A percentile compares a stretch with the other conserved stretches of the same genome.
phyloP scores from a whole-genome alignment of 2,888 invertebrate genomes.

The Lasioglossum morio region DNA sequence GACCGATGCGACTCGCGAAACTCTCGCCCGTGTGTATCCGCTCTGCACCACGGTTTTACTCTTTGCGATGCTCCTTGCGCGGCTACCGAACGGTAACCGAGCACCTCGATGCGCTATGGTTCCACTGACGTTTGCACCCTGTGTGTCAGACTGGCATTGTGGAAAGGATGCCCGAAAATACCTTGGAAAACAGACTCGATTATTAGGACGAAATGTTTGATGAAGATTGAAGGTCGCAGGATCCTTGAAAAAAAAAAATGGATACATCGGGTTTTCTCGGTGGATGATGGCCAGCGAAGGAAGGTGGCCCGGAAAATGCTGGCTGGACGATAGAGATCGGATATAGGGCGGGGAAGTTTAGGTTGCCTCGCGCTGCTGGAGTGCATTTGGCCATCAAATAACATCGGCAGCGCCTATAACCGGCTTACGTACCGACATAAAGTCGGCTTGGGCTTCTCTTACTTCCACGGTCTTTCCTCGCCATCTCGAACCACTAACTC shows the following conservation, averaged over 20 bases:
- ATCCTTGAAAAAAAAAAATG: constrained; percentile 54
- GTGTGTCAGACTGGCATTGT: not conserved
- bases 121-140: not conserved
- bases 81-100: not conserved
- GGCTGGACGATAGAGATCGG: constrained; percentile 79
- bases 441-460: constrained; percentile 81
- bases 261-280: constrained; percentile 42
- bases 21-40: not conserved
- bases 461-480: constrained; percentile 71
- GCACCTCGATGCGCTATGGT: not conserved
- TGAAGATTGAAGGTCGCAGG: not conserved
- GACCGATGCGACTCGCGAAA: constrained; percentile 3
- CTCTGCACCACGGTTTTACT: not conserved
- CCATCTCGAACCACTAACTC: constrained; percentile 83
- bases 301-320: constrained; percentile 67
- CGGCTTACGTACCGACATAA: constrained; percentile 84
- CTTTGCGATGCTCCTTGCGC: not conserved
- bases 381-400: constrained; percentile 85
- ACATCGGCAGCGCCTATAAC: constrained; percentile 84
- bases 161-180: not conserved
- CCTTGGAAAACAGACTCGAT: not conserved
- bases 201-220: not conserved
- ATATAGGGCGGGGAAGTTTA: constrained; percentile 68
- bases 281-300: constrained; percentile 51
- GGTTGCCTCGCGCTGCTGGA: constrained; percentile 78